Evolutionary conservation across 2,797 vertebrate genomes (phyloP).

Genomic region (Urophycis tenuis): DNA sequence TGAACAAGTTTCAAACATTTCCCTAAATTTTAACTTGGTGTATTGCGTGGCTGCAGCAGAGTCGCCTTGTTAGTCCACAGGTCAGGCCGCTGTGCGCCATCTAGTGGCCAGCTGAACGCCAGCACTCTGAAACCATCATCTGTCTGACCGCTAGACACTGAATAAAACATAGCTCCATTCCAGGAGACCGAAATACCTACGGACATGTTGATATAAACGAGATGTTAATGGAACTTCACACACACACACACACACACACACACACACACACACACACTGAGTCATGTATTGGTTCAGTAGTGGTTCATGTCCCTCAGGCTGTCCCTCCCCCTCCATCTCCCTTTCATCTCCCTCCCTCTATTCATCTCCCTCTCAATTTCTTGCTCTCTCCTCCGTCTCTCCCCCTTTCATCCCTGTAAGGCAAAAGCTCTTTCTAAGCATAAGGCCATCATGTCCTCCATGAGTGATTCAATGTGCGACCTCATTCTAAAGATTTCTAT

Average conservation of each 20-base stretch:
- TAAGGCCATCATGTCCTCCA: neutral
- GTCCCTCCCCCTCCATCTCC: constrained; percentile 22
- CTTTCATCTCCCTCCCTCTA: neutral
- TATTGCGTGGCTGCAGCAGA: no score
- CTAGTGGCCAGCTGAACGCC: neutral
- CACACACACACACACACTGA: constrained; percentile 23
- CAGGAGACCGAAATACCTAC: no score
- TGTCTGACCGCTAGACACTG: neutral
- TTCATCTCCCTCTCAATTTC: no score
- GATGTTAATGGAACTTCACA: neutral
- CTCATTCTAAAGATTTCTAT: neutral
- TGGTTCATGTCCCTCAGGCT: constrained; percentile 53
- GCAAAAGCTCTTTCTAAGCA: neutral
- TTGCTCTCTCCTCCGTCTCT: no score
- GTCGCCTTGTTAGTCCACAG: neutral
- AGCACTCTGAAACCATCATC: neutral
- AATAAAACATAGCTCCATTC: neutral
- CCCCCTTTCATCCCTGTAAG: neutral
- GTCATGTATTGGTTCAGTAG: constrained; percentile 59
- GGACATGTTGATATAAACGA: neutral
- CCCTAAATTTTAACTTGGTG: no score
- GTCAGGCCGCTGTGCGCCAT: neutral
- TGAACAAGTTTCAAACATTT: no score
- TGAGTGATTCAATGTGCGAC: neutral
- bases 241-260: neutral